Conservation (phyloP, 2,113 vertebrate genomes). For the Octodon degus region DNA sequence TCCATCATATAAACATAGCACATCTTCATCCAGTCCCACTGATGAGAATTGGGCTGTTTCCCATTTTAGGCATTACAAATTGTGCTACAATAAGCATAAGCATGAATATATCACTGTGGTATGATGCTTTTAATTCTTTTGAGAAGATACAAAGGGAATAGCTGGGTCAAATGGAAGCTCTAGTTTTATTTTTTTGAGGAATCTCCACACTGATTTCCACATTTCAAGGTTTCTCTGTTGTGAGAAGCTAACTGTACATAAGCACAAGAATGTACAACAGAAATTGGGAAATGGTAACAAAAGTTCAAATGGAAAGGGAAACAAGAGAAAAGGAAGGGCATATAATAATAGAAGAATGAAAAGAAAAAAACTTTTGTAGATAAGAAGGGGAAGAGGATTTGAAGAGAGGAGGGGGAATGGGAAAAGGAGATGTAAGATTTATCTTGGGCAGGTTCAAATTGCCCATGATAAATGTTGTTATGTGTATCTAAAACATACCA, state of each 20-base stretch:
- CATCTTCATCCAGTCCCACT: background rate
- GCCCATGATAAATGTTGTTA: no score
- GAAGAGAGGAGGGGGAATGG: background rate
- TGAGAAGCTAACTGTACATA: background rate
- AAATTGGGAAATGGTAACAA: background rate
- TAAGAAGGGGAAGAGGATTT: background rate
- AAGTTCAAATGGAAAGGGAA: background rate
- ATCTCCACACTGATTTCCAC: background rate
- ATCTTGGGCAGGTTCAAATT: background rate
- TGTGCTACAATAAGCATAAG: background rate
- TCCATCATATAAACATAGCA: background rate
- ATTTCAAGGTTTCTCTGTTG: background rate
- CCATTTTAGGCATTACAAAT: background rate
- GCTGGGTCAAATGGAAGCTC: background rate
- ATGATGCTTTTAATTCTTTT: background rate
- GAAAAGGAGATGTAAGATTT: background rate
- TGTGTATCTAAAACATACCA: background rate
- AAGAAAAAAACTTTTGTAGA: background rate
- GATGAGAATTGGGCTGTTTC: background rate
- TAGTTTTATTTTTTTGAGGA: background rate
- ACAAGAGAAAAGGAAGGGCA: background rate
- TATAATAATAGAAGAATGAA: background rate
- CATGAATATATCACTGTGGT: background rate
- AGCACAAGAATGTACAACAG: background rate
- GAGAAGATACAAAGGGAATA: background rate